These are phyloP conservation scores for Acropternis orthonyx DNA, from an alignment of 2,797 vertebrate genomes.

Conservation along the genomic window DNA sequence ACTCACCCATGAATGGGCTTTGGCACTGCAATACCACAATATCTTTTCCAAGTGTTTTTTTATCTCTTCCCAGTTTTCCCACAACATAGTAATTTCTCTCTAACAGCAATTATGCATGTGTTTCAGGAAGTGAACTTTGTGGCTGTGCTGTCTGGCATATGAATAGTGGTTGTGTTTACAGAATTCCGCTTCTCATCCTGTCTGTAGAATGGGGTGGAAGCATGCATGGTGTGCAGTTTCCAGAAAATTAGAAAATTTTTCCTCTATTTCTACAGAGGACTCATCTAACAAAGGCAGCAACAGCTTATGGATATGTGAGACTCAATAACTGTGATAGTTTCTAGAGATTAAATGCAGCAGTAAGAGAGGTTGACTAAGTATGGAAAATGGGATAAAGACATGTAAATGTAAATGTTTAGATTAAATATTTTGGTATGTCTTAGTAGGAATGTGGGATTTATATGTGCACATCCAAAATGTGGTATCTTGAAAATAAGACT, in stretches of 20 bases:
- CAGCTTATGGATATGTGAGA: not conserved
- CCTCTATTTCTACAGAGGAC: not conserved
- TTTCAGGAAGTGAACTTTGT: not conserved
- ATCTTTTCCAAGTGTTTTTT: not conserved
- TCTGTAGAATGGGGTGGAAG: not conserved
- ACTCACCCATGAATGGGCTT: too few relatives aligned
- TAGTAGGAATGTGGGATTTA: not conserved
- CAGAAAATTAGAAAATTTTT: not conserved
- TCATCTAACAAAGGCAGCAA: not conserved
- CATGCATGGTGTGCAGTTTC: not conserved
- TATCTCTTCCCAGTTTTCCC: not conserved
- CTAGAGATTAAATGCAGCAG: not conserved
- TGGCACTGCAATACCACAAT: not conserved
- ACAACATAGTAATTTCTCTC: not conserved
- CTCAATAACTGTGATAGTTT: not conserved
- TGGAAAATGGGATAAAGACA: accelerated
- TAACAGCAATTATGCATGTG: not conserved
- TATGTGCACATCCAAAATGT: not conserved
- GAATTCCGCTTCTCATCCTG: not conserved
- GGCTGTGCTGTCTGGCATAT: not conserved
- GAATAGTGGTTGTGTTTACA: not conserved
- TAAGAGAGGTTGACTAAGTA: accelerated
- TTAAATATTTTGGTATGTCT: not conserved
- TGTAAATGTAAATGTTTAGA: not conserved
- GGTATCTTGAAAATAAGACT: not conserved